Evolutionary conservation across 2,888 invertebrate genomes (phyloP).

Genomic region (Eurois occulta): DNA sequence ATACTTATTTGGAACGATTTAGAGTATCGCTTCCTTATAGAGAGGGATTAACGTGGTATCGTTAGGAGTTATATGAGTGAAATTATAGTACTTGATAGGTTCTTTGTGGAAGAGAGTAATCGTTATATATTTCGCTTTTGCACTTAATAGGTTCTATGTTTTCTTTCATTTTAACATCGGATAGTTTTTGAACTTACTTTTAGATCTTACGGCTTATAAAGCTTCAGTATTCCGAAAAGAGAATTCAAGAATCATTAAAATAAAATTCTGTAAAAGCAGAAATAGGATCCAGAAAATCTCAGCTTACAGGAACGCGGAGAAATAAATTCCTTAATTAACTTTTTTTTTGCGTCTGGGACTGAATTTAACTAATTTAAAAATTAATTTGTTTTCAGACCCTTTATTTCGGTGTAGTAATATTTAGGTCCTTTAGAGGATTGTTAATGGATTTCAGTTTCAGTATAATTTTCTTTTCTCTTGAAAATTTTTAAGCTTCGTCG

Average conservation of each 20-base stretch:
- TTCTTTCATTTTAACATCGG: constrained; percentile 5
- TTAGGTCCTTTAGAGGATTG: constrained; percentile 38
- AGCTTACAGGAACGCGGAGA: constrained; percentile 15
- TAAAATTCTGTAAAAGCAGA: not conserved
- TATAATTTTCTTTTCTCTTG: constrained; percentile 23
- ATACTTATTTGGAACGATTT: constrained; percentile 59
- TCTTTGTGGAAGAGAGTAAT: constrained; percentile 1
- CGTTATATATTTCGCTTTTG: constrained; percentile 42
- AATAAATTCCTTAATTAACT: constrained; percentile 48
- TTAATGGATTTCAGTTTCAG: constrained; percentile 47
- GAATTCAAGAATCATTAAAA: constrained; percentile 18
- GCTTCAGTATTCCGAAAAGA: not conserved
- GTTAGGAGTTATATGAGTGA: constrained; percentile 40
- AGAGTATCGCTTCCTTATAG: constrained; percentile 55
- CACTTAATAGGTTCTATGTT: constrained; percentile 1
- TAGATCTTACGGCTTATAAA: not conserved
- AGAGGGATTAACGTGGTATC: constrained; percentile 39
- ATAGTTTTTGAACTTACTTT: not conserved
- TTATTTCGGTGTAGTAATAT: constrained; percentile 32
- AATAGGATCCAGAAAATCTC: constrained; percentile 29
- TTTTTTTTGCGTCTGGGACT: constrained; percentile 45
- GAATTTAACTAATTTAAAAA: constrained; percentile 37
- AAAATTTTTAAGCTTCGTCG: constrained; percentile 15
- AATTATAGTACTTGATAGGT: constrained; percentile 34
- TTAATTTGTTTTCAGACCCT: constrained; percentile 37